A percentile compares a stretch with the other conserved stretches of the same genome.
Conservation (phyloP, 2,888 invertebrate genomes). For the Acronicta leporina region DNA sequence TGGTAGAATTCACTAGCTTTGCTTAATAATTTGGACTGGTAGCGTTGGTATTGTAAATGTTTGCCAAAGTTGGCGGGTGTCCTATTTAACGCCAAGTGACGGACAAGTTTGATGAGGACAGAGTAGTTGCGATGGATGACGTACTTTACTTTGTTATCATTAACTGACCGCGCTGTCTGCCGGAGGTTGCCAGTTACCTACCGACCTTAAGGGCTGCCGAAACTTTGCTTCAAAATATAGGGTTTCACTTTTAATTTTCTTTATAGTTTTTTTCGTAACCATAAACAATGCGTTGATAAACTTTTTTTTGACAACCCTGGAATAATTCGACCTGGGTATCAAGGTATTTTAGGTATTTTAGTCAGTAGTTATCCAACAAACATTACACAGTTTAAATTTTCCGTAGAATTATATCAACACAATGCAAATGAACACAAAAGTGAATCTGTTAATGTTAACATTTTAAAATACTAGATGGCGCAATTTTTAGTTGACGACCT, state of each 20-base stretch:
- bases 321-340: too few species aligned
- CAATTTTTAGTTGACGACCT: too few species aligned
- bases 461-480: too few species aligned
- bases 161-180: conserved; percentile 16
- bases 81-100: background rate
- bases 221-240: conserved; percentile 2
- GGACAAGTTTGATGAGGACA: conserved; percentile 34
- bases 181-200: conserved; percentile 10
- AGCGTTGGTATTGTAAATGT: conserved; percentile 9
- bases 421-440: too few species aligned
- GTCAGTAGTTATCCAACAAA: too few species aligned
- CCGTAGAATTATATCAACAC: too few species aligned
- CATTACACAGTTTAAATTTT: too few species aligned
- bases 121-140: conserved; percentile 17
- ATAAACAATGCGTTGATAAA: too few species aligned
- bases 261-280: background rate
- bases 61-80: conserved; percentile 17
- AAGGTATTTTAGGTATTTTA: too few species aligned
- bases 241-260: background rate
- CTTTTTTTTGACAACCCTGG: too few species aligned
- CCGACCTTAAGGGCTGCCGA: conserved; percentile 19
- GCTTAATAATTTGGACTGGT: background rate
- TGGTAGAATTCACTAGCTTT: too few species aligned
- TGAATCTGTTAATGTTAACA: too few species aligned
- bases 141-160: conserved; percentile 38